Evolutionary conservation across 2,888 invertebrate genomes (phyloP), one percentile per base, ranked within the genome.

Genomic region (Lacanobia oleracea): DNA sequence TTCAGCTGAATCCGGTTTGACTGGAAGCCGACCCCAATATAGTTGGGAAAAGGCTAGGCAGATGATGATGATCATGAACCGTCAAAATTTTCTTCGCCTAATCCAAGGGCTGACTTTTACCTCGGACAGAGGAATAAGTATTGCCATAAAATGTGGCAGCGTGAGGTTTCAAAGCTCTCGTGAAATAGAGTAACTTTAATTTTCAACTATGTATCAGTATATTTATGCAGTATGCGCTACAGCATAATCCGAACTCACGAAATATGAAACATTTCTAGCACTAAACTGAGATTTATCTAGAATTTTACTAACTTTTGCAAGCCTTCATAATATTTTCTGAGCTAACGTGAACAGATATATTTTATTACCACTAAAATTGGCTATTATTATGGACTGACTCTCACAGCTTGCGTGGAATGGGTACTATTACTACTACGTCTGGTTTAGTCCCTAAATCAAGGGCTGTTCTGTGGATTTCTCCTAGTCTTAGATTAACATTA

Each of bases 351-450:
- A 53, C 48, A 68, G 57, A 73, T 68, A 71, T 69, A 57, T 64
- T 77, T 78, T 77, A 78, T 62, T 56, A 54, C 21, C 21, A 74
- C 57, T 74, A 74, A 78, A 74, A 73, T 77, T 65, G 73, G 77
- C 51, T 56, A 53, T 73, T 74, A 69, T 74, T 66, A 62, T 69
- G 65, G 48, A 69, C 68, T 74, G 37, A 27, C 27, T 60, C 7
- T 10, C 61, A 68, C 62, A 62, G 75, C 57, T 61, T 69, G 71
- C 21, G 16, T 27, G 27, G 50, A 76, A 63, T 69, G 18, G 67
- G 12, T 33, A 54, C 48, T 9, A 37, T 16, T 21, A 21, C 7
- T 67, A 48, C 51, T 33, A 60, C 60, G 40, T 74, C 74, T 43
- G 48, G 48, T 60, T 67, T 6, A 74, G 54, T 74, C 33, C 67